Conservation (phyloP, 2,113 vertebrate species). For the Nerophis lumbriciformis region DNA sequence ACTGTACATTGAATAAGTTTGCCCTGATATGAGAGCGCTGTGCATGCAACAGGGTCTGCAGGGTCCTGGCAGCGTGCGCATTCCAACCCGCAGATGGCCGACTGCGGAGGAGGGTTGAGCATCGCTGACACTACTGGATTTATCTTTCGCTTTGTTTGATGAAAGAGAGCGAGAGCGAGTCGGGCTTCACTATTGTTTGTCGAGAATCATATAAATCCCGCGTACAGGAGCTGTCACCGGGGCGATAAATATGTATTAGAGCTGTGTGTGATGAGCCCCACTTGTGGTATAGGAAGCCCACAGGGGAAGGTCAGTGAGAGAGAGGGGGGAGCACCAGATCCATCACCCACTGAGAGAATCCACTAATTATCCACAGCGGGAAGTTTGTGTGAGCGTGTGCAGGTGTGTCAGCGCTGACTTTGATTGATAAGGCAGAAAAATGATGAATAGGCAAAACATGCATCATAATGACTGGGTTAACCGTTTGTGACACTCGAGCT, state of each 20-base stretch:
- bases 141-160: slow-evolving; percentile 45
- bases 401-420: slow-evolving; percentile 23
- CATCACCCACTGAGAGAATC: slow-evolving; percentile 55
- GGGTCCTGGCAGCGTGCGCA: slow-evolving; percentile 7
- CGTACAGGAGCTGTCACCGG: slow-evolving; percentile 37
- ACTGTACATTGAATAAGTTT: slow-evolving; percentile 22
- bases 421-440: slow-evolving; percentile 48
- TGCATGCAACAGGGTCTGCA: slow-evolving; percentile 12
- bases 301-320: slow-evolving; percentile 61
- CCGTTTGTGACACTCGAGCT: slow-evolving; percentile 33
- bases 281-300: slow-evolving; percentile 50
- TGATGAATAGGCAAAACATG: slow-evolving; percentile 37
- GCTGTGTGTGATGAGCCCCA: slow-evolving; percentile 52
- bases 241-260: slow-evolving; percentile 62
- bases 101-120: slow-evolving; percentile 23
- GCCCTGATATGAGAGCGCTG: slow-evolving; percentile 28
- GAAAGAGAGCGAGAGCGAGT: slow-evolving; percentile 39
- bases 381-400: slow-evolving; percentile 20
- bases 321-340: slow-evolving; percentile 32
- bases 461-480: slow-evolving; percentile 45
- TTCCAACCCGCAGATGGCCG: slow-evolving; percentile 31
- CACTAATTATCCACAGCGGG: slow-evolving; percentile 64
- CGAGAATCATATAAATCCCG: slow-evolving; percentile 56
- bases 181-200: slow-evolving; percentile 60
- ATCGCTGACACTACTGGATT: slow-evolving; percentile 31